Percentiles rank a stretch among this genome's conserved stretches.
These are phyloP conservation scores for Acrossocheilus wenchowensis DNA, from an alignment of 2,797 vertebrate species.

Conservation along the genomic window DNA sequence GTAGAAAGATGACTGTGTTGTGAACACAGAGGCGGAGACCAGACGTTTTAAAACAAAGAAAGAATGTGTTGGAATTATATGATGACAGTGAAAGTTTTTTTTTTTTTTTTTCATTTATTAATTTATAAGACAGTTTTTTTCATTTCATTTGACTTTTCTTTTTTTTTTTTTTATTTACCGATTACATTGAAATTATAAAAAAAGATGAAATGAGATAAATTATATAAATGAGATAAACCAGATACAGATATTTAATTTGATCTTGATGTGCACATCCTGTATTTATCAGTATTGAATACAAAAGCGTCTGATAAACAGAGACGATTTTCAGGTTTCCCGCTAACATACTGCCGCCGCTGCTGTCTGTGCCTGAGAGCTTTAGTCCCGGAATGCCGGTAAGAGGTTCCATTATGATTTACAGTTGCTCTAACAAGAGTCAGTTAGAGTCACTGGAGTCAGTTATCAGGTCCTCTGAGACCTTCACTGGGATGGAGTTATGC, in stretches of 20 bases:
- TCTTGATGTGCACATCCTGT: neutral
- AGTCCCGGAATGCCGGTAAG: conserved; percentile 38
- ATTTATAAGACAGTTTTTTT: neutral
- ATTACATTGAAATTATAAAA: neutral
- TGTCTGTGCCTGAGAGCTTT: conserved; percentile 27
- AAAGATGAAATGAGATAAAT: neutral
- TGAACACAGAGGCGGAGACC: neutral
- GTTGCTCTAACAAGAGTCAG: conserved; percentile 31
- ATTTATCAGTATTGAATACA: neutral
- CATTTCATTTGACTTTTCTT: neutral
- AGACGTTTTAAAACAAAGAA: neutral
- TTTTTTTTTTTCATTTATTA: neutral
- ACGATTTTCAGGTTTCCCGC: conserved; percentile 8
- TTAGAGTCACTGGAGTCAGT: conserved; percentile 38
- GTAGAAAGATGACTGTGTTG: neutral
- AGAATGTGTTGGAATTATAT: neutral
- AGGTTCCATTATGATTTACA: conserved; percentile 42
- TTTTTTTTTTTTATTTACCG: neutral
- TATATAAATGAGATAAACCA: neutral
- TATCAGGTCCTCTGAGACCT: conserved; percentile 22
- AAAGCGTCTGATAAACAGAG: neutral
- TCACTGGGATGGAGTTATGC: conserved; percentile 8
- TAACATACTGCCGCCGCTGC: neutral
- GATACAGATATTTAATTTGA: neutral
- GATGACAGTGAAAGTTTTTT: neutral